Evolutionary conservation across 2,888 invertebrate genomes (phyloP), one percentile per base, ranked within the genome.

Genomic region (Tachina fera): DNA sequence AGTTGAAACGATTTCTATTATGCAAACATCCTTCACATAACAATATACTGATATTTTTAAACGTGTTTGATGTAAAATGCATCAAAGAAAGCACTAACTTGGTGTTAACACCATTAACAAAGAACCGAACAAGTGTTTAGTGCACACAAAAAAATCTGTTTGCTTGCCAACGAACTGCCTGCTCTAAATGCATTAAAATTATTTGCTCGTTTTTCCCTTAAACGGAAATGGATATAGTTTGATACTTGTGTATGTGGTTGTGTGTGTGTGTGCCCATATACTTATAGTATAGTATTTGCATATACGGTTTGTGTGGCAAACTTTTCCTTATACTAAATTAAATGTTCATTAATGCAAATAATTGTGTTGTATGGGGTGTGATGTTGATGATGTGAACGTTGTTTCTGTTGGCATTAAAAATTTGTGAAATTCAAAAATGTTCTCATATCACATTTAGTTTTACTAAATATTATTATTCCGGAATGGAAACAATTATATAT

Each of bases 21-120:
- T 65, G 78, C 43, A 67, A 43, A 71, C 67, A 75, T 78, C n/a
- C 60, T 60, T 14, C 45, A 45, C 45, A 45, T 39, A 16, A 9
- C 56, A 10, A 39, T 19, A 39, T 9, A 47, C 60, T 2, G 9
- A 13, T 49, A 22, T 14, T 43, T 19, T 51, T 63, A 3, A 14
- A 16, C 14, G 19, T 56, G 39, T 47, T 70, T 43, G 82, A 87
- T 88, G 83, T 87, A 87, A 88, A 88, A 88, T 88, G 83, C 87
- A 88, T 85, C 87, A 87, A 85, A 84, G 87, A 78, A 79, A 80
- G 83, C 87, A 81, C 87, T 83, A 80, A 67, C 51, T 70, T 71
- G 60, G 51, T 58, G 65, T 74, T 63, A 80, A 68, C 53, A 63
- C 71, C 67, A 51, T 49, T 61, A 43, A 75, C 49, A 61, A 65